A percentile compares a stretch with the other conserved stretches of the same genome.
phyloP scores from a whole-genome alignment of 2,113 vertebrate species.

The Nesogale talazaci region DNA sequence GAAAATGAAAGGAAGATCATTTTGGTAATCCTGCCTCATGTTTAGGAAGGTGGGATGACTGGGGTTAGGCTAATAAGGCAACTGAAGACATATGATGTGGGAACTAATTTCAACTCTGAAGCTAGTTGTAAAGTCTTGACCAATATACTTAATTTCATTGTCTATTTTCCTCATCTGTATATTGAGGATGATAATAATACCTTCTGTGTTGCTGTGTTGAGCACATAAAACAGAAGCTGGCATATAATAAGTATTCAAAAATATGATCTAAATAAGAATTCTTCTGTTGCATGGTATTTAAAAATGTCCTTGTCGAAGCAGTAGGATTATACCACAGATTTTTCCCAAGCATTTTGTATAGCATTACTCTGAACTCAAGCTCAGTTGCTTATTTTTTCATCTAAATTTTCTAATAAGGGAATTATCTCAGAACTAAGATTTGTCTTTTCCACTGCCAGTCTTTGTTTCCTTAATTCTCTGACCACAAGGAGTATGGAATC shows the following conservation, averaged over 20 bases:
- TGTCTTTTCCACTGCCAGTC: neutral
- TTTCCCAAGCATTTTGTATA: conserved; percentile 24
- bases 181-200: neutral
- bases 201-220: neutral
- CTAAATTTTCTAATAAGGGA: neutral
- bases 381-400: conserved; percentile 4
- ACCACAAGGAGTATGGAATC: neutral
- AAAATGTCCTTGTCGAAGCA: neutral
- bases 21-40: conserved; percentile 21
- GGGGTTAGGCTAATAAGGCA: neutral
- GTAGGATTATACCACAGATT: neutral
- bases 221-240: neutral
- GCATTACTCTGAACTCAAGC: neutral
- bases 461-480: conserved; percentile 31
- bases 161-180: conserved; percentile 21
- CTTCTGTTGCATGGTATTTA: neutral
- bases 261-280: conserved; percentile 9
- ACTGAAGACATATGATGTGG: neutral
- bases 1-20: conserved; percentile 7
- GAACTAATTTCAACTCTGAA: neutral
- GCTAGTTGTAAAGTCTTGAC: neutral
- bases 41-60: conserved; percentile 1
- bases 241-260: conserved; percentile 10
- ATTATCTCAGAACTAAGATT: conserved; percentile 12
- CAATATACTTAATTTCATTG: neutral